Conservation (phyloP, 2,113 vertebrate genomes). For the Oncorhynchus kisutch region DNA sequence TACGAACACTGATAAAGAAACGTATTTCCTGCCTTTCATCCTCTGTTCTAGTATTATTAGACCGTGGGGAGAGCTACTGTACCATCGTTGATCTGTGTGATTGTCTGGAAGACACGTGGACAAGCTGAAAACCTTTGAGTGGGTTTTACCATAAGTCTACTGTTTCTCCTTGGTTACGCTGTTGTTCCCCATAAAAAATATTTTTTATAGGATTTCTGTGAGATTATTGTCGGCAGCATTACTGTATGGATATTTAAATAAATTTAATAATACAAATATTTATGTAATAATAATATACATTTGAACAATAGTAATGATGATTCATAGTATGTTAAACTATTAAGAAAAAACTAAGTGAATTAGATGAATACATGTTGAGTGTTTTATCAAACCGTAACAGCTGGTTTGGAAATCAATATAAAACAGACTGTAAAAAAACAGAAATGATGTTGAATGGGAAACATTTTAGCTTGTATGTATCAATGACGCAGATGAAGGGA, state of each 20-base stretch:
- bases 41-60: neutral
- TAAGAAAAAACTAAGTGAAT: too few relatives aligned
- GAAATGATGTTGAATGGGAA: conserved; percentile 8
- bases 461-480: conserved; percentile 18
- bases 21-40: neutral
- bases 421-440: neutral
- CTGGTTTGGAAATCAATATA: neutral
- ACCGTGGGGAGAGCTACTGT: neutral
- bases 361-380: neutral
- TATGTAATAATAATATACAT: neutral
- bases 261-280: too few relatives aligned
- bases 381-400: too few relatives aligned
- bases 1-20: neutral
- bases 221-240: neutral
- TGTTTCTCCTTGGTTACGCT: neutral
- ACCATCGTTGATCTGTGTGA: neutral
- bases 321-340: too few relatives aligned
- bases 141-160: neutral
- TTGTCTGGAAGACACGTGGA: neutral
- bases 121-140: neutral
- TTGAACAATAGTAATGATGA: neutral
- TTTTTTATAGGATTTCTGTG: neutral
- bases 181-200: neutral
- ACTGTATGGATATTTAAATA: neutral
- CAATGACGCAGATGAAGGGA: neutral